phyloP scores from a whole-genome alignment of 2,888 invertebrate species.

The Brenthis hecate region DNA sequence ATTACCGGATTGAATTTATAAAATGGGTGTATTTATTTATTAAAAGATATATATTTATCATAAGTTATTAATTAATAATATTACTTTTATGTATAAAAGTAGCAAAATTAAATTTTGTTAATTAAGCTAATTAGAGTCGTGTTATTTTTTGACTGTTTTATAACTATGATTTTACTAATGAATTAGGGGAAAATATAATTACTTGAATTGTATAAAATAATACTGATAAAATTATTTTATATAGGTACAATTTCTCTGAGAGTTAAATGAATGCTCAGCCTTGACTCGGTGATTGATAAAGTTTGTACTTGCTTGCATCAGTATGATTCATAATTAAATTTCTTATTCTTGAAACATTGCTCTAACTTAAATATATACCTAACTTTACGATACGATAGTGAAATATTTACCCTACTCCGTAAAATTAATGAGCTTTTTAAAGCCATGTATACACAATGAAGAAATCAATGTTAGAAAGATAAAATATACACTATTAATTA shows the following conservation, averaged over 20 bases:
- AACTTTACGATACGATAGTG: constrained; percentile 14
- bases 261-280: constrained; percentile 11
- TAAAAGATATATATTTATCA: no score
- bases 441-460: constrained; percentile 7
- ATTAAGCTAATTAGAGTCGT: no score
- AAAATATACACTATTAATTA: neutral
- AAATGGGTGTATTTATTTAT: constrained; percentile 3
- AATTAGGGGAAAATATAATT: no score
- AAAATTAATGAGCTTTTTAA: constrained; percentile 19
- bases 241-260: constrained; percentile 1
- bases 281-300: constrained; percentile 14
- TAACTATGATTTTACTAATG: no score
- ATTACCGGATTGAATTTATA: constrained; percentile 25
- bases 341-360: constrained; percentile 12
- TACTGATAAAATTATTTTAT: no score
- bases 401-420: constrained; percentile 15
- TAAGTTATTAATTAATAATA: no score
- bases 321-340: constrained; percentile 20
- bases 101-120: no score
- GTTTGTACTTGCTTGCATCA: constrained; percentile 11
- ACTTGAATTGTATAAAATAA: no score
- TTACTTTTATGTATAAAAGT: no score
- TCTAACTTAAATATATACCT: constrained; percentile 10
- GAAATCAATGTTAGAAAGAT: constrained; percentile 19
- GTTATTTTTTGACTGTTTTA: no score